A percentile compares a stretch with the other conserved stretches of the same genome.
phyloP scores from a whole-genome alignment of 2,113 vertebrate genomes.

The Oncorhynchus tshawytscha region DNA sequence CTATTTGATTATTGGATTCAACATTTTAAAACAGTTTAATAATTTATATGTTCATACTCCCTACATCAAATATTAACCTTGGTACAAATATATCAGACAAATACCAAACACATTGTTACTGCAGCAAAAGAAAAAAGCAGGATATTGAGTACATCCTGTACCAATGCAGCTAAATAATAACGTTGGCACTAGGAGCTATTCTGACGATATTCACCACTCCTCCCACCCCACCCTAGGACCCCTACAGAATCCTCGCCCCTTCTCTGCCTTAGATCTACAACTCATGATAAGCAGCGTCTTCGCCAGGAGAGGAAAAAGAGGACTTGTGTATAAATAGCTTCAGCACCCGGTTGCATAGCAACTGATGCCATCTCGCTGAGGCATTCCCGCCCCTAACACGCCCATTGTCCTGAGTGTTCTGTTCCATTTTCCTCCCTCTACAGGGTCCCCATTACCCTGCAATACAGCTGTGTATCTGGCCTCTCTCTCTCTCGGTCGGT shows the following conservation, averaged over 20 bases:
- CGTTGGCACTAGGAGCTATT: background rate
- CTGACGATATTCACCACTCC: background rate
- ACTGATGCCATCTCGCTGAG: constrained; percentile 79
- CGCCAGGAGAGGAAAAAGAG: constrained; percentile 69
- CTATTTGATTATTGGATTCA: too few species aligned
- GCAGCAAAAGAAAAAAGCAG: background rate
- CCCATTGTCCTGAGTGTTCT: constrained; percentile 75
- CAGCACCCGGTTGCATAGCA: constrained; percentile 79
- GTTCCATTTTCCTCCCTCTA: constrained; percentile 70
- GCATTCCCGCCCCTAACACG: constrained; percentile 76
- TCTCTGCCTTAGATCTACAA: constrained; percentile 47
- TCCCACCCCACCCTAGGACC: background rate
- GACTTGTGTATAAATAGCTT: constrained; percentile 80
- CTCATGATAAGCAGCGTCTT: constrained; percentile 58
- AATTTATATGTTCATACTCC: too few species aligned
- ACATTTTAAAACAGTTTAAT: too few species aligned
- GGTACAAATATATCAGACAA: too few species aligned
- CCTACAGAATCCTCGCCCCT: constrained; percentile 24
- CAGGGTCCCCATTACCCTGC: constrained; percentile 55
- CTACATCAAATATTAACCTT: too few species aligned
- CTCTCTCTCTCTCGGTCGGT: background rate
- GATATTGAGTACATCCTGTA: background rate
- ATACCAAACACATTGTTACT: background rate
- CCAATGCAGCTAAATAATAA: background rate
- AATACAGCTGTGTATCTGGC: constrained; percentile 45